Percentiles rank a stretch among this genome's conserved stretches.
Conservation (phyloP, 1,140 invertebrate genomes). For the Leptestheria dahalacensis region DNA sequence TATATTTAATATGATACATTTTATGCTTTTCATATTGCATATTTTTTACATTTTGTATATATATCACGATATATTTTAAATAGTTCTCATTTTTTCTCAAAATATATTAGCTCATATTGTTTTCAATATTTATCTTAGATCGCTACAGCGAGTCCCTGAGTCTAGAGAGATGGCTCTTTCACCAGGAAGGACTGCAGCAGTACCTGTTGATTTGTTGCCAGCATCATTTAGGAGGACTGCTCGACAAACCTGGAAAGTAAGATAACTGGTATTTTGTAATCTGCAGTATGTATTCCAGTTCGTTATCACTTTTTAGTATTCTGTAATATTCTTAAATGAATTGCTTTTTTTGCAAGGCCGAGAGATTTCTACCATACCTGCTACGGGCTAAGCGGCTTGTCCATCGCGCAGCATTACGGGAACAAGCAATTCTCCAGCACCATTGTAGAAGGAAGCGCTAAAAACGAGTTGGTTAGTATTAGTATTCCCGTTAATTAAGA, state of each 20-base stretch:
- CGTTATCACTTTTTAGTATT: slow-evolving; percentile 14
- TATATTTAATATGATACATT: no score
- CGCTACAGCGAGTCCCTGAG: slow-evolving; percentile 10
- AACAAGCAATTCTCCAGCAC: slow-evolving; percentile 29
- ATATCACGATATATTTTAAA: no score
- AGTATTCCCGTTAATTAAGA: no score
- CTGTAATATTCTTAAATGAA: slow-evolving; percentile 10
- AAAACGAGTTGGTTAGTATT: slow-evolving; percentile 45
- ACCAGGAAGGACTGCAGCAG: slow-evolving; percentile 77
- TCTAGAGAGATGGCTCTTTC: slow-evolving; percentile 48
- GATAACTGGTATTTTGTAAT: slow-evolving; percentile 23
- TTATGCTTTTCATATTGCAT: no score
- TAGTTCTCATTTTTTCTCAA: no score
- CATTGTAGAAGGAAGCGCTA: slow-evolving; percentile 39
- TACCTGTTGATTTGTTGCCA: slow-evolving; percentile 91
- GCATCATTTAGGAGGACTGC: slow-evolving; percentile 67
- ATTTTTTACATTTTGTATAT: no score
- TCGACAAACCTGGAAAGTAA: slow-evolving; percentile 92
- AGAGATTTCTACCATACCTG: slow-evolving; percentile 93
- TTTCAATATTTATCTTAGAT: slow-evolving; percentile 26
- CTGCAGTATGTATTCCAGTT: background rate
- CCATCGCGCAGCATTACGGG: slow-evolving; percentile 73
- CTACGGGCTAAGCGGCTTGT: slow-evolving; percentile 87
- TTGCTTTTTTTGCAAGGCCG: slow-evolving; percentile 41
- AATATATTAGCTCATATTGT: no score